Evolutionary conservation across 2,113 vertebrate species (phyloP), one percentile per base, ranked within the genome.

Genomic region (Pterocles burchelli): DNA sequence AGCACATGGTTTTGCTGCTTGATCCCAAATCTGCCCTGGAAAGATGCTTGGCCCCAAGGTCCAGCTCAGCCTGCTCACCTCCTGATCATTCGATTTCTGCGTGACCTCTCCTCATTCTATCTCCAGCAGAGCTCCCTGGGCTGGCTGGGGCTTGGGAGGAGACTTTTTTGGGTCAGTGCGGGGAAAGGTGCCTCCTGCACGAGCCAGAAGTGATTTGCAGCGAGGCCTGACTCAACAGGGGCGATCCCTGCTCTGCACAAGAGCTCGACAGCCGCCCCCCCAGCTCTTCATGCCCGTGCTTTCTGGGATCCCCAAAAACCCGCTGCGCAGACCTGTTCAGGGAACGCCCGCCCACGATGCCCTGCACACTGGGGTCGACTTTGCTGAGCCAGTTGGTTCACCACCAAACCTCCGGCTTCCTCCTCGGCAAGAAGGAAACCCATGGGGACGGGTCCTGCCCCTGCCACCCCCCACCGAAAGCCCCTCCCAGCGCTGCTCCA

Each of bases 281-380:
- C 33, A 3, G 8, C 6, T 58, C 62, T n/a, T 46, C 0, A 0
- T 72, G 70, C 49, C 75, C 33, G 2, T 2, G 6, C 9, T 49
- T 26, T 25, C 36, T 58, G 46, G 18, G 38, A 58, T 63, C 83
- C 55, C 46, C 62, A 10, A 25, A 54, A 59, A 6, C 33, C 9
- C 8, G 1, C 1, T 2, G n/a, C 12, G 21, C 45, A 49, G 48
- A 22, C 4, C 1, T 0, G 7, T 67, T 55, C 43, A 46, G 45
- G 66, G 22, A 58, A 58, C 6, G 22, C 17, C 41, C 2, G 6
- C 59, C 34, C 29, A 4, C 0, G 15, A 6, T 11, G 26, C 22
- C 55, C 54, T 24, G 57, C 63, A 12, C 1, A 2, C 54, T 59
- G 38, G 19, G 8, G 5, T 59, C 54, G 34, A 19, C 31, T 75